Percentiles rank a stretch among this genome's conserved stretches.
These are phyloP conservation scores for Phyllostomus hastatus DNA, from an alignment of 2,113 vertebrate species.

Conservation along the genomic window DNA sequence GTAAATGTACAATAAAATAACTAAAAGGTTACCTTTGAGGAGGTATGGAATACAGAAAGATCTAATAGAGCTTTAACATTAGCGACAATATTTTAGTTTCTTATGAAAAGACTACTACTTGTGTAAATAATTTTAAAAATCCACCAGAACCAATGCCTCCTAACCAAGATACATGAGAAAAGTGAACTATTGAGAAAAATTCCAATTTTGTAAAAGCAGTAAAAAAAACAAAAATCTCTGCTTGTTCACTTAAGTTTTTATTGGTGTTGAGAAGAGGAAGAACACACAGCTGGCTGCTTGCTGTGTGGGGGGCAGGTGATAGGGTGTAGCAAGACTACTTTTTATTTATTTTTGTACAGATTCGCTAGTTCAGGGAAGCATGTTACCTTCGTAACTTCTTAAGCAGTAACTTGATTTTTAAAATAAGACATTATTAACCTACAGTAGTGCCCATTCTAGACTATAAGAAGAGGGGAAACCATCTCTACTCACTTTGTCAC, in stretches of 20 bases:
- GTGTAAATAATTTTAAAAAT: neutral
- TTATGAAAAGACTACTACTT: neutral
- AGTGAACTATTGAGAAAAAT: neutral
- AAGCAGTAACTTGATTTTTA: neutral
- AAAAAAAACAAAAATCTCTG: neutral
- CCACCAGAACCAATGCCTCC: neutral
- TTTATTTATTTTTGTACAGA: neutral
- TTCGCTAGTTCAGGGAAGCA: neutral
- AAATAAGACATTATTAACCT: neutral
- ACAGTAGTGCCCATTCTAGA: neutral
- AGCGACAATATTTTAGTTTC: neutral
- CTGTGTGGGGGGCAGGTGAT: too few species aligned
- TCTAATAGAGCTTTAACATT: neutral
- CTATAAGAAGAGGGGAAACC: too few species aligned
- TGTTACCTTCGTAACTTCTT: neutral
- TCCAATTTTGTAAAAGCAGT: neutral
- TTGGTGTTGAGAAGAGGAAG: neutral
- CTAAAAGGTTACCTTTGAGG: neutral
- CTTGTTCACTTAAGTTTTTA: neutral
- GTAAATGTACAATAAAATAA: neutral
- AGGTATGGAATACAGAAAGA: neutral
- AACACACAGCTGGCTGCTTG: neutral
- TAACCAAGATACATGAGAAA: neutral
- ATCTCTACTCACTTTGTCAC: conserved; percentile 89
- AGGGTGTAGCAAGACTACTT: neutral